Evolutionary conservation across 2,888 invertebrate genomes (phyloP), one percentile per base, ranked within the genome.

Genomic region (Steinernema carpocapsae): DNA sequence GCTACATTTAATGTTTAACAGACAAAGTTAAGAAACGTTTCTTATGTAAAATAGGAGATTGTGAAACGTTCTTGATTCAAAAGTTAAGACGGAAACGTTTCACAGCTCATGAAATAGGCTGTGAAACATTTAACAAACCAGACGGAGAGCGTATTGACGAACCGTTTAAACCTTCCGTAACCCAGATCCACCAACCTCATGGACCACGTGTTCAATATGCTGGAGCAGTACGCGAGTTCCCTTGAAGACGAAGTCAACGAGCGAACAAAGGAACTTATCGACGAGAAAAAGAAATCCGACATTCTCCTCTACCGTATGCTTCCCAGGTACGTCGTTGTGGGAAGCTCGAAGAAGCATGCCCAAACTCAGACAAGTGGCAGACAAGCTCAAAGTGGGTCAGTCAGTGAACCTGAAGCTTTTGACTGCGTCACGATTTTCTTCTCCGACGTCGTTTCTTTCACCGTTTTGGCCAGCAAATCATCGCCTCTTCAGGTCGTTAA

Each of bases 211-310:
- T 84, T 84, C 75, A 80, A 80, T 71, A 80, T 83, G 7, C 74
- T 84, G 26, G 77, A 77, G 22, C 80, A 82, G 51, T 83, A 84
- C 70, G 83, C 84, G 0, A 77, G 78, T 14, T 83, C 79, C 59
- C 71, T 85, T 24, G 85, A 85, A 72, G 80, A 83, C 19, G 84
- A 85, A 37, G 83, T 85, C 43, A 76, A 83, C 72, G 78, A 80
- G 14, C 70, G 85, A 42, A 85, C 85, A 75, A 79, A 80, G 48
- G 84, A 85, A 72, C 72, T 85, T 24, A 82, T 81, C 10, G 85
- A 85, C 56, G 85, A 85, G 72, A 85, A 85, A 76, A 85, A 85
- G 76, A 79, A 82, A 74, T 78, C 80, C 56, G 85, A 85, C 72
- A 76, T 85, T 7, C 72, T 85, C 6, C 75, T 85, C 14, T 84